A percentile compares a stretch with the other conserved stretches of the same genome.
Evolutionary conservation across 2,113 vertebrate species (phyloP).

Genomic region (Paradisaea rubra): DNA sequence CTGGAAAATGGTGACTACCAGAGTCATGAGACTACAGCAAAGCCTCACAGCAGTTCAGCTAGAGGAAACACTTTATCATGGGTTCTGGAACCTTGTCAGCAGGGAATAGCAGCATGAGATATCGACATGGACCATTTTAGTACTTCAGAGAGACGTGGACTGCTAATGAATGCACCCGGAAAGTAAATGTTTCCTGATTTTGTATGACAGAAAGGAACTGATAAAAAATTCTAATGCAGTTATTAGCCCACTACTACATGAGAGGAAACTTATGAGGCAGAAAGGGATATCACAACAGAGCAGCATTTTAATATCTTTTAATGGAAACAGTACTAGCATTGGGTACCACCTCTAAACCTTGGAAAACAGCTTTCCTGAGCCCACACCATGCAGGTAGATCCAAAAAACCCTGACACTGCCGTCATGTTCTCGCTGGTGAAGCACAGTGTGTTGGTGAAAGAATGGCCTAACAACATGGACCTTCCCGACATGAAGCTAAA

Average conservation of each 20-base stretch:
- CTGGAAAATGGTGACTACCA: neutral
- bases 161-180: neutral
- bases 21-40: neutral
- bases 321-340: neutral
- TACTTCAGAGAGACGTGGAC: neutral
- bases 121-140: neutral
- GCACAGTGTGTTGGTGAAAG: neutral
- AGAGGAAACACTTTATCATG: neutral
- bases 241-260: neutral
- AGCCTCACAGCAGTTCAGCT: neutral
- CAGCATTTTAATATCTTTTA: neutral
- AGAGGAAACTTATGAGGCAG: neutral
- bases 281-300: neutral
- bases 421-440: neutral
- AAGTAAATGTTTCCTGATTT: neutral
- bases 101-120: neutral
- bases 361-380: neutral
- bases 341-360: neutral
- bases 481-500: neutral
- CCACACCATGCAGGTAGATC: neutral
- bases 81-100: neutral
- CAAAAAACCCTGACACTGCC: neutral
- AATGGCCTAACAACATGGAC: neutral
- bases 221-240: neutral
- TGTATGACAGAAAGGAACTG: neutral